These are phyloP conservation scores for Crax fasciolata DNA, from an alignment of 2,797 vertebrate species.

Conservation along the genomic window DNA sequence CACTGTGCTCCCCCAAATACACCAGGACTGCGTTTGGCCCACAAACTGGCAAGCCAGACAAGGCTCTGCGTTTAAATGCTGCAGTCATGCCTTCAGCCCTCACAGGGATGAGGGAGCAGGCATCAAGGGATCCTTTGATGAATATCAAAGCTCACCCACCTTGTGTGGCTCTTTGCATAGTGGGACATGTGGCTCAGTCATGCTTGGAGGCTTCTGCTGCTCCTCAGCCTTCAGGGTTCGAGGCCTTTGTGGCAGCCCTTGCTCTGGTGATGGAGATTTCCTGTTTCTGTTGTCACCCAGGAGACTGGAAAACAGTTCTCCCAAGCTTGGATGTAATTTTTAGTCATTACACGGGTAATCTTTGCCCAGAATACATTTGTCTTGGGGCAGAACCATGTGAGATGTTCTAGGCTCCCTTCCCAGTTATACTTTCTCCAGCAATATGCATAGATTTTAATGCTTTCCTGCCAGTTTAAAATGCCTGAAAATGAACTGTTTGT, in stretches of 20 bases:
- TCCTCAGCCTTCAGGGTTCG: neutral
- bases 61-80: neutral
- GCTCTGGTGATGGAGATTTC: rapidly evolving
- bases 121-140: neutral
- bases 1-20: neutral
- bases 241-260: neutral
- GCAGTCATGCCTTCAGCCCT: neutral
- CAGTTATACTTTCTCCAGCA: slow-evolving; percentile 46
- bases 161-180: too few relatives aligned
- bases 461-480: slow-evolving; percentile 35
- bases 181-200: neutral
- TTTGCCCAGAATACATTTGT: slow-evolving; percentile 63
- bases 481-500: slow-evolving; percentile 51
- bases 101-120: neutral
- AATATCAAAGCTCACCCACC: neutral
- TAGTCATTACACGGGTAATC: slow-evolving; percentile 44
- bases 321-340: slow-evolving; percentile 17
- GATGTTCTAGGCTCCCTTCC: slow-evolving; percentile 66
- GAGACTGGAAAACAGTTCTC: neutral
- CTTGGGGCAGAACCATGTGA: slow-evolving; percentile 60
- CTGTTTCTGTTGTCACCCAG: neutral
- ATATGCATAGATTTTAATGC: slow-evolving; percentile 53
- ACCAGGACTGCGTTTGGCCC: neutral
- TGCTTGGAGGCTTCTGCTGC: neutral
- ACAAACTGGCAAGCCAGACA: neutral